Percentiles rank a stretch among this genome's conserved stretches.
Evolutionary conservation across 2,797 vertebrate species (phyloP).

Genomic region (Hippopotamyrus pictus): DNA sequence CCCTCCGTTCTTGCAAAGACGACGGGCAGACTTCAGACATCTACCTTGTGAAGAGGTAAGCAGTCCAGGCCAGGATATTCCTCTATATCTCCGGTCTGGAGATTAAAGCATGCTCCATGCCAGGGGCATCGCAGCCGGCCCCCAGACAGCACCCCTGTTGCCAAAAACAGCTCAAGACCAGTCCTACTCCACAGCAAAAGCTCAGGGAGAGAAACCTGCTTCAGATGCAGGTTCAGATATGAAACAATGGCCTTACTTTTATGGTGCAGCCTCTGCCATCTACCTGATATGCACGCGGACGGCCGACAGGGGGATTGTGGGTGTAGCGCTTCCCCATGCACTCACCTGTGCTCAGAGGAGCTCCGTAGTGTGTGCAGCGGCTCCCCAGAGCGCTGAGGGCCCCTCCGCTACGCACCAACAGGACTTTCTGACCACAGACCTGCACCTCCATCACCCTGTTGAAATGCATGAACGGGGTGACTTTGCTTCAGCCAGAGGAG

Average conservation of each 20-base stretch:
- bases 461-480: neutral
- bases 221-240: neutral
- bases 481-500: neutral
- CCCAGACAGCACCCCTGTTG: conserved; percentile 63
- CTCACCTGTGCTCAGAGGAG: conserved; percentile 74
- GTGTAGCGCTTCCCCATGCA: neutral
- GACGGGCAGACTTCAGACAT: neutral
- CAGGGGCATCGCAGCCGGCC: conserved; percentile 76
- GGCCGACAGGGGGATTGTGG: neutral
- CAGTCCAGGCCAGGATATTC: conserved; percentile 79
- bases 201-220: neutral
- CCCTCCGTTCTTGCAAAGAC: neutral
- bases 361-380: conserved; percentile 72
- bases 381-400: conserved; percentile 70
- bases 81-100: conserved; percentile 80
- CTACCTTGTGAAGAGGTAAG: conserved; percentile 69
- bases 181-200: neutral
- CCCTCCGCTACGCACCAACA: conserved; percentile 65
- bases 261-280: neutral
- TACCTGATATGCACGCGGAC: neutral
- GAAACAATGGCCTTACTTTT: neutral
- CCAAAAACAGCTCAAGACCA: neutral
- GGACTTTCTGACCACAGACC: conserved; percentile 61
- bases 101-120: conserved; percentile 79
- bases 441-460: conserved; percentile 72